These are phyloP conservation scores for Cryptoleucopteryx plumbea DNA, from an alignment of 2,113 vertebrate species.

Conservation along the genomic window DNA sequence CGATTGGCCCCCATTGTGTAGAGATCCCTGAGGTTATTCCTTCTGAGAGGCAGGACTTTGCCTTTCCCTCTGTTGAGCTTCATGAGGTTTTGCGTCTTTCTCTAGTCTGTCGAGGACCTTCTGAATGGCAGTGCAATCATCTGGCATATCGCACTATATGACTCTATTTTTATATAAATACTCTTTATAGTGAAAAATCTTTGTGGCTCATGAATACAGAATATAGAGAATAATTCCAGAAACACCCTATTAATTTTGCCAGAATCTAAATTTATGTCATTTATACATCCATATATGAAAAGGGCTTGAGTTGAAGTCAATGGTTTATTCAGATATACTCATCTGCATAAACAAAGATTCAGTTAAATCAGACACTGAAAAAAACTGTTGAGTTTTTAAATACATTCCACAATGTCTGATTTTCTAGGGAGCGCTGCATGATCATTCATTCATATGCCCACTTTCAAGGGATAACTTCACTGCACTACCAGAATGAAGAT, in stretches of 20 bases:
- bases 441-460: background rate
- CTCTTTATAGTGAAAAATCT: background rate
- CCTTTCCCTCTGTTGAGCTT: background rate
- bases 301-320: background rate
- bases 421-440: background rate
- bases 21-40: background rate
- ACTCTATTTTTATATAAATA: background rate
- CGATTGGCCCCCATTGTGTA: background rate
- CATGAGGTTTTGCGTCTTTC: background rate
- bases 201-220: background rate
- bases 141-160: background rate
- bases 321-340: background rate
- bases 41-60: background rate
- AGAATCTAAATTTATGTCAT: background rate
- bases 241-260: background rate
- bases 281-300: background rate
- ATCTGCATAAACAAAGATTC: background rate
- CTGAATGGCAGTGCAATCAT: background rate
- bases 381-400: background rate
- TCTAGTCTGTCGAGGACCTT: background rate
- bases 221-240: background rate
- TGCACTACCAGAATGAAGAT: background rate
- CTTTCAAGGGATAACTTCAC: background rate
- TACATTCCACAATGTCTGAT: background rate
- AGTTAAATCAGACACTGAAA: background rate